A percentile compares a stretch with the other conserved stretches of the same genome.
Conservation (phyloP, 2,888 invertebrate genomes). For the Aphidoletes aphidimyza region DNA sequence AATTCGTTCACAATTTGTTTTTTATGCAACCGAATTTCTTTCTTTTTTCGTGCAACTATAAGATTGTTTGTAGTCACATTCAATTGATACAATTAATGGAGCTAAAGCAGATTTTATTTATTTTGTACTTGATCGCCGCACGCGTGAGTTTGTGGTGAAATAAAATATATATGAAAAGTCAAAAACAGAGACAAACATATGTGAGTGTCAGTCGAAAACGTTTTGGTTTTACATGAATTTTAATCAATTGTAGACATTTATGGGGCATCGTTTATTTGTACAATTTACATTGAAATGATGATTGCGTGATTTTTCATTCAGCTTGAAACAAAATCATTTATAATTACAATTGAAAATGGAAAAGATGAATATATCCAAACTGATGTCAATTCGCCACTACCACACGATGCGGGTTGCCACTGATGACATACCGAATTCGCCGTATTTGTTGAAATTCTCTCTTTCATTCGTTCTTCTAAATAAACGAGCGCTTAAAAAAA, state of each 20-base stretch:
- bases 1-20: slow-evolving; percentile 19
- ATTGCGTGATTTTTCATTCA: too few species aligned
- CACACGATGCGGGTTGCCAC: not conserved
- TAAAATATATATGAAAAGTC: not conserved
- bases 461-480: too few species aligned
- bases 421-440: slow-evolving; percentile 35
- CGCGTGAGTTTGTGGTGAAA: slow-evolving; percentile 47
- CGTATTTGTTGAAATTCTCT: not conserved
- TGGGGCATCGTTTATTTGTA: too few species aligned
- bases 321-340: not conserved
- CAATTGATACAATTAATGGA: not conserved
- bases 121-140: slow-evolving; percentile 44
- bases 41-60: not conserved
- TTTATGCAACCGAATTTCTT: not conserved
- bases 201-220: not conserved
- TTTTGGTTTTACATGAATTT: too few species aligned
- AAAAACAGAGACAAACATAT: slow-evolving; percentile 26
- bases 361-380: slow-evolving; percentile 32
- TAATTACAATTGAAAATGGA: not conserved
- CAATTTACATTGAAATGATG: too few species aligned
- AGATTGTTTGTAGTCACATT: not conserved
- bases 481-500: too few species aligned
- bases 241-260: too few species aligned
- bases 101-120: slow-evolving; percentile 46
- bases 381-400: not conserved